phyloP scores from a whole-genome alignment of 2,888 invertebrate species.

The Synanthedon formicaeformis region DNA sequence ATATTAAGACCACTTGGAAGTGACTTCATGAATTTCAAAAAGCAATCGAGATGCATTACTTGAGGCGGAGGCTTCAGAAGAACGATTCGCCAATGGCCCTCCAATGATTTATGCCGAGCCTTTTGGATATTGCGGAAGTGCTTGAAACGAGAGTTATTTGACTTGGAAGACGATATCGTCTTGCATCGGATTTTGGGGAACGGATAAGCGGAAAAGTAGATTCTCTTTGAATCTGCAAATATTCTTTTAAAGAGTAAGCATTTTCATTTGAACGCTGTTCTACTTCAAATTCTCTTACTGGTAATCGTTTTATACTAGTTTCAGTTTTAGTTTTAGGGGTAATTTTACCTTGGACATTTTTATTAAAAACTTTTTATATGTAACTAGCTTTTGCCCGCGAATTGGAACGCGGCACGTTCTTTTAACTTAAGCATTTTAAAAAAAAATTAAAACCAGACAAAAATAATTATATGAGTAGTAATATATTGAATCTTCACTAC shows the following conservation, averaged over 20 bases:
- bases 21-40: conserved; percentile 34
- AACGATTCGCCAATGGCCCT: conserved; percentile 12
- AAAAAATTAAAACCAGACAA: too few relatives aligned
- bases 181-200: neutral
- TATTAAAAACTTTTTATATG: too few relatives aligned
- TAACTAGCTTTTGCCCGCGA: too few relatives aligned
- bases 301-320: too few relatives aligned
- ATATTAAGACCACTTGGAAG: conserved; percentile 20
- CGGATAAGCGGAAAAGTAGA: neutral
- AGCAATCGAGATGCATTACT: conserved; percentile 39
- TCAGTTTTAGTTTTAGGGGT: too few relatives aligned
- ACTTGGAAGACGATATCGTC: neutral
- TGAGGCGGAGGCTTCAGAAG: conserved; percentile 15
- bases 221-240: neutral
- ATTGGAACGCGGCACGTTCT: too few relatives aligned
- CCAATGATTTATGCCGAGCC: conserved; percentile 32
- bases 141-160: neutral
- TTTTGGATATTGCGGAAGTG: conserved; percentile 13
- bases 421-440: too few relatives aligned
- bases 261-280: too few relatives aligned
- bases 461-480: too few relatives aligned
- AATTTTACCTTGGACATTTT: too few relatives aligned
- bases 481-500: too few relatives aligned
- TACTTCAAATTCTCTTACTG: too few relatives aligned
- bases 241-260: neutral